Evolutionary conservation across 1,140 invertebrate species (phyloP), one percentile per base, ranked within the genome.

Genomic region (Phymorhynchus buccinoides): DNA sequence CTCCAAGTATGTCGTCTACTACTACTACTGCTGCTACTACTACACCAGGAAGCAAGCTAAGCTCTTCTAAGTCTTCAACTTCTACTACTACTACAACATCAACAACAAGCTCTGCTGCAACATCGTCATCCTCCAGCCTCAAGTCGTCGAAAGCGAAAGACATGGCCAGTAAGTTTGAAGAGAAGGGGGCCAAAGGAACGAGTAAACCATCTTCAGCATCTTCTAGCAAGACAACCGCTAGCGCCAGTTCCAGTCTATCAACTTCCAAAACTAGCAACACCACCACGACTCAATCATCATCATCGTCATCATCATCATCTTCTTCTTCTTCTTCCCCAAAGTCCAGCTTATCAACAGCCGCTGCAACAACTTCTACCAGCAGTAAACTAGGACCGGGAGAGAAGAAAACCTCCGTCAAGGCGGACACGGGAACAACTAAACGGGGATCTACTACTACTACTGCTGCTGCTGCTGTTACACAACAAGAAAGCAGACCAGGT

Each of bases 161-260:
- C 6, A 37, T 44, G 75, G 75, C 75, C 75, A 81, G 80, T 56
- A 81, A 81, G 52, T 62, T 62, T 62, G 56, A 81, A 4, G 62
- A 81, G n/a, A 80, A 80, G n/a, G 39, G 30, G 0, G 41, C 75
- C 42, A 48, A 42, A 37, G 42, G n/a, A 18, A 14, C 48, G 56
- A 80, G 73, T 75, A 82, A 62, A 27, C 37, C 52, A 1, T 22
- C 41, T 30, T 79, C 12, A 14, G 0, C 37, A 12, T 44, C 83
- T 22, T 39, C 71, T 0, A 35, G 42, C 22, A 44, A 30, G 30
- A 0, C 68, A 0, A 71, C 68, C 7, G 7, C 56, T 9, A 14
- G 44, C 56, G n/a, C 56, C 56, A 62, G 1, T 27, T 48, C 44
- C 44, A 62, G 18, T 4, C 22, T 0, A 14, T 22, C 7, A 14